Evolutionary conservation across 2,797 vertebrate genomes (phyloP).

Genomic region (Sebastes steindachneri): DNA sequence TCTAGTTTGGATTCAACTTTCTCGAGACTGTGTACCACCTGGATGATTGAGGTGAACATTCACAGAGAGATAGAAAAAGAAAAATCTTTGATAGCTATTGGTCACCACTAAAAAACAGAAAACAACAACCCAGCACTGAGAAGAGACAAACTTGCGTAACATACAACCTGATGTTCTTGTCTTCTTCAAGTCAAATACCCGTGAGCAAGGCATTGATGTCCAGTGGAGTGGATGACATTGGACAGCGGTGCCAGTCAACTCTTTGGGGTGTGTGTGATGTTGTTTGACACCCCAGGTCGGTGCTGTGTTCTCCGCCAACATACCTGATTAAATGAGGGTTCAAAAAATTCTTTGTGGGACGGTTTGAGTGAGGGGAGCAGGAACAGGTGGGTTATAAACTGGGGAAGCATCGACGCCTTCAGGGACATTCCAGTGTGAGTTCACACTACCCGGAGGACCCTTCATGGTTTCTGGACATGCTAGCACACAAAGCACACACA

Average conservation of each 20-base stretch:
- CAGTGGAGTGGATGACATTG: slow-evolving; percentile 11
- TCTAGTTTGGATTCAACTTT: background rate
- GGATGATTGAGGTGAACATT: background rate
- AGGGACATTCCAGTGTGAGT: slow-evolving; percentile 71
- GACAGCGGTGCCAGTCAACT: slow-evolving; percentile 24
- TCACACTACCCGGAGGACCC: slow-evolving; percentile 25
- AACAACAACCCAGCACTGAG: background rate
- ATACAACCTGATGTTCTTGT: background rate
- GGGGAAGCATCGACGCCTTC: slow-evolving; percentile 46
- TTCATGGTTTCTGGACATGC: slow-evolving; percentile 17
- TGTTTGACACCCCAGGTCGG: slow-evolving; percentile 5
- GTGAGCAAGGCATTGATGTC: slow-evolving; percentile 17
- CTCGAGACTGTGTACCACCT: background rate
- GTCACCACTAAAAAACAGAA: background rate
- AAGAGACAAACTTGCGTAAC: background rate
- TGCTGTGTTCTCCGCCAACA: background rate
- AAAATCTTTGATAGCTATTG: background rate
- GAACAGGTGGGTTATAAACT: slow-evolving; percentile 47
- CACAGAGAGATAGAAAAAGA: background rate
- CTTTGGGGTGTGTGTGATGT: background rate
- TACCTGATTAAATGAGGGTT: slow-evolving; percentile 48
- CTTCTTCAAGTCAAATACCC: slow-evolving; percentile 2
- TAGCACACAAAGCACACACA: background rate
- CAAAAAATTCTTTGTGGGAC: slow-evolving; percentile 12
- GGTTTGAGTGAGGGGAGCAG: slow-evolving; percentile 20